These are phyloP conservation scores for Chelonoidis abingdonii DNA, from an alignment of 2,113 vertebrate species.

Conservation along the genomic window DNA sequence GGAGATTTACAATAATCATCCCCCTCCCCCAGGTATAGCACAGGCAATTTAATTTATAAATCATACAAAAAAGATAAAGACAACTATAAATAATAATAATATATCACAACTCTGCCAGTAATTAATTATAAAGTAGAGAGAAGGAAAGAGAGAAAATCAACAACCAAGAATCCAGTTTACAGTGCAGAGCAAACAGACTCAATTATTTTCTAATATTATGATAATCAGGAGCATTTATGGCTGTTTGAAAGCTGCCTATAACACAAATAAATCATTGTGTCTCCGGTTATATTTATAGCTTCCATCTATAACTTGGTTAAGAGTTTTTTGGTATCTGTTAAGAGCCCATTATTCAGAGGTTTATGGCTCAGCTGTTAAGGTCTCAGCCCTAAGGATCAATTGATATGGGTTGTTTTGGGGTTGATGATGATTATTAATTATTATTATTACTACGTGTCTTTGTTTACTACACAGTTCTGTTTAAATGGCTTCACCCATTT, in stretches of 20 bases:
- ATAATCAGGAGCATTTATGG: constrained; percentile 41
- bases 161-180: neutral
- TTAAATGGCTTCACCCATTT: constrained; percentile 19
- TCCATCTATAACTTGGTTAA: constrained; percentile 51
- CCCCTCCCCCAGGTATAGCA: constrained; percentile 70
- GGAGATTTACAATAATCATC: constrained; percentile 74
- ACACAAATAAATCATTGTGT: constrained; percentile 49
- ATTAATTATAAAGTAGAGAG: constrained; percentile 59
- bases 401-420: constrained; percentile 54
- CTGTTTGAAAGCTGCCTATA: constrained; percentile 47
- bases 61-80: constrained; percentile 63
- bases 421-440: constrained; percentile 4
- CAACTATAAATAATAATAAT: constrained; percentile 63
- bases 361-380: constrained; percentile 49
- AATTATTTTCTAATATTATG: constrained; percentile 49
- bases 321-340: constrained; percentile 66
- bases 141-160: constrained; percentile 9
- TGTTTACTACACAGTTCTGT: neutral
- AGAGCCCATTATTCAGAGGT: constrained; percentile 26
- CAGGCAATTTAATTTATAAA: constrained; percentile 63
- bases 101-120: constrained; percentile 36
- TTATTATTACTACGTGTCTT: neutral
- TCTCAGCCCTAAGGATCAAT: constrained; percentile 46
- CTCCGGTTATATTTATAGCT: constrained; percentile 55
- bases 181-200: neutral